Conservation (phyloP, 1,140 invertebrate species). For the Lepidurus arcticus region DNA sequence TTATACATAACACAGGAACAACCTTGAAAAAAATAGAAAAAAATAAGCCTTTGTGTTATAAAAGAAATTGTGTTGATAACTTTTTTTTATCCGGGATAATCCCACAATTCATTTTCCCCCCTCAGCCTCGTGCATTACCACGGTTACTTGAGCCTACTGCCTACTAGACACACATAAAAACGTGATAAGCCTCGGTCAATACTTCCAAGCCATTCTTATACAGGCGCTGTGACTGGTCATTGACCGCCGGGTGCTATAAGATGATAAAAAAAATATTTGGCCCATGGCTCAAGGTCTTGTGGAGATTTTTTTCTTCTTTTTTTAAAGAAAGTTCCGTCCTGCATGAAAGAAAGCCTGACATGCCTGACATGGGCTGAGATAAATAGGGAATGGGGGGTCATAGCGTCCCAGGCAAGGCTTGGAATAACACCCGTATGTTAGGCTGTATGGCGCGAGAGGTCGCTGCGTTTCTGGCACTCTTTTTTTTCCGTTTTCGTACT, state of each 20-base stretch:
- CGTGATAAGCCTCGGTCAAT: not conserved
- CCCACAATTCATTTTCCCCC: not conserved
- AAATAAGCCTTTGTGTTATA: not conserved
- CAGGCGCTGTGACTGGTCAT: not conserved
- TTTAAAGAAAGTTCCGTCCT: not conserved
- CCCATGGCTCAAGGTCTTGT: conserved; percentile 10
- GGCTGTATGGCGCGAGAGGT: not conserved
- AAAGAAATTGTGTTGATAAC: not conserved
- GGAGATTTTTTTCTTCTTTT: not conserved
- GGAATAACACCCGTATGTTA: not conserved
- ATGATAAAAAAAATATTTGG: conserved; percentile 20
- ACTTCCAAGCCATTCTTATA: not conserved
- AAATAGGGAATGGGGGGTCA: not conserved
- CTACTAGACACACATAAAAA: not conserved
- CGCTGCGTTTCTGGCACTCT: not conserved
- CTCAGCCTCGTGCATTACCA: not conserved
- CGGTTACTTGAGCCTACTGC: conserved; percentile 8
- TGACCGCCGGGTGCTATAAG: not conserved
- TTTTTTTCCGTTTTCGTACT: not conserved
- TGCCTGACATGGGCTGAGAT: not conserved
- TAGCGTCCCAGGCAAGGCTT: not conserved
- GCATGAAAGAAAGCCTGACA: not conserved
- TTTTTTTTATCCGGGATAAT: not conserved
- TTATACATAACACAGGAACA: no score
- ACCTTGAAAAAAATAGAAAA: no score